Evolutionary conservation across 2,113 vertebrate species (phyloP).

Genomic region (Oreocharis arfaki): DNA sequence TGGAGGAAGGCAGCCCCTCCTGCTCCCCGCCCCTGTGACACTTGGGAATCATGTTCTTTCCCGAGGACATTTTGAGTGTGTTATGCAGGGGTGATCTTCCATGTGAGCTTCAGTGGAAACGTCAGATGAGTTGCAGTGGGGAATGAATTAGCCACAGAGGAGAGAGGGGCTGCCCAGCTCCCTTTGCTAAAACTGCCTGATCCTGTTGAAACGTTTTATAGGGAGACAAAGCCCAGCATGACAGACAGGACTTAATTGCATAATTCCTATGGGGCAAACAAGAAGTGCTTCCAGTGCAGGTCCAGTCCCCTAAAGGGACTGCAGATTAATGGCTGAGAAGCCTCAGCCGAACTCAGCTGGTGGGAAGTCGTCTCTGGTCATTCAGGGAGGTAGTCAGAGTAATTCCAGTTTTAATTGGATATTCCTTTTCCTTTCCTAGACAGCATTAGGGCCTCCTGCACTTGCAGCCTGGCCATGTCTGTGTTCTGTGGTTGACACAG

Average conservation of each 20-base stretch:
- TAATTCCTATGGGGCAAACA: neutral
- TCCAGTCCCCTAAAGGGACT: neutral
- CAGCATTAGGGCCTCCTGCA: neutral
- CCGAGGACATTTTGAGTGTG: neutral
- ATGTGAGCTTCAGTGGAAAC: neutral
- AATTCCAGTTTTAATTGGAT: neutral
- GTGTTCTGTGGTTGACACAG: neutral
- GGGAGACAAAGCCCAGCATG: neutral
- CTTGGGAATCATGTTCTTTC: neutral
- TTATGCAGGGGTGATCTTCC: neutral
- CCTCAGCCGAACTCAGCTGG: neutral
- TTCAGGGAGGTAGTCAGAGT: neutral
- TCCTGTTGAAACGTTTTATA: neutral
- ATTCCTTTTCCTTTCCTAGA: neutral
- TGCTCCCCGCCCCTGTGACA: neutral
- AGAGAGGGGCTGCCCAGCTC: neutral
- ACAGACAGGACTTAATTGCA: neutral
- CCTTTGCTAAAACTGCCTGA: neutral
- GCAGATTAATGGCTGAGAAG: neutral
- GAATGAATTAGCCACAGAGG: neutral
- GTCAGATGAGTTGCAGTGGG: neutral
- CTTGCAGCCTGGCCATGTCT: accelerated
- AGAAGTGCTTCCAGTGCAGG: neutral
- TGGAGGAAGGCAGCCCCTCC: neutral
- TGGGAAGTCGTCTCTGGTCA: neutral